Base-by-base conservation (phyloP, 2,113 vertebrate genomes). In the Brachirus orientalis region DNA sequence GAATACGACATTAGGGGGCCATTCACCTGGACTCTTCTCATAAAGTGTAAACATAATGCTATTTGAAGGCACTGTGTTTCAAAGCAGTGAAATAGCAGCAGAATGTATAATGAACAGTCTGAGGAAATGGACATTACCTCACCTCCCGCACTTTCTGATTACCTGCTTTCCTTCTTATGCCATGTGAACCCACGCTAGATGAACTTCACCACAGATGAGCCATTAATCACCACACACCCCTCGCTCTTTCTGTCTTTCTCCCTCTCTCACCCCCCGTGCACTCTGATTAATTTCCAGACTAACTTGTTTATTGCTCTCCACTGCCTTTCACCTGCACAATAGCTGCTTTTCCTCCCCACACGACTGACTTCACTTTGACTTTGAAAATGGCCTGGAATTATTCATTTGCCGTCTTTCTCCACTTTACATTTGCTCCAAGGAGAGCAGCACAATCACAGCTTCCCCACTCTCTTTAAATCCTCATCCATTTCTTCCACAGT, bases 381-480 rank as follows among this genome's bases (percentile, higher is more conserved):
- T 86, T 88, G 69, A 85, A 83, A 83, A 65, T 4, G 50, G 46
- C 17, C 33, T 16, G 52, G 81, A 90, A 88, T 91, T 84, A 90
- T 90, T 91, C 87, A 88, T 87, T 28, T 28, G 28, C 53, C 12
- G 33, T 35, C 52, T 63, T 53, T 53, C 56, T 66, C 67, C 69
- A 46, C 70, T 82, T 78, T 77, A 63, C 79, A 76, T 84, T 69
- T 75, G 58, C 54, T 53, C 35, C 46, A 50, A 81, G 76, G 63
- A 57, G 70, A 79, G 37, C 54, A 11, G 28, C 28, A 28, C 3
- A 28, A 28, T 28, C 28, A 6, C 28, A 28, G 28, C 17, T 10
- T n/a, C 38, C 35, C 41, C 20, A 1, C 10, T 63, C 63, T 63
- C 69, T 79, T 72, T 57, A 69, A 74, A 67, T 69, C 55, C 57